Base-by-base conservation (phyloP, 2,113 vertebrate species). In the Onychostoma macrolepis region DNA sequence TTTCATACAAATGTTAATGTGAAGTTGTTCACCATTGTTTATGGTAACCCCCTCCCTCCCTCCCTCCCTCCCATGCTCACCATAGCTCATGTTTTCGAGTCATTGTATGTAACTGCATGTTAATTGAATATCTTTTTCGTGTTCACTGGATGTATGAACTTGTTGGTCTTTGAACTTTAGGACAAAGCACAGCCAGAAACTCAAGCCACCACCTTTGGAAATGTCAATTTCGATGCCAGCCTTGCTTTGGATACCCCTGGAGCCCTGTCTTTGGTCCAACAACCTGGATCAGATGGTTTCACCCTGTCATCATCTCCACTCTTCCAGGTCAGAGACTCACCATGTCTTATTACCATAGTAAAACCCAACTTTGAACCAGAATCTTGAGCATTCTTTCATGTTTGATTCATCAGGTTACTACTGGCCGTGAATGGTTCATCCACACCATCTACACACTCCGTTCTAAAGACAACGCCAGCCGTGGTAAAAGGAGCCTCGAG, bases 401-500 rank as follows among this genome's bases (percentile, higher is more conserved):
- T 72, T 58, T 30, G 26, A 72, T 71, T 26, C 61, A 81, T 86
- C 77, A 94, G 92, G 92, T 92, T 72, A 87, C 92, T 88, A 88
- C 90, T 86, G 93, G 92, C 30, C 48, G 74, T 58, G 90, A 94
- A 48, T 93, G 92, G 91, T 93, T 90, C 88, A 90, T 90, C 80
- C 92, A 94, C 45, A 74, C 89, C 3, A 89, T 94, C 81, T 94
- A 93, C 50, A 92, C 65, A 0, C 85, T 93, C 21, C 30, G 19
- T 21, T 92, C 89, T 2, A 92, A 87, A 79, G 91, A 92, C 11
- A 93, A 88, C 3, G 80, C 90, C 4, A 90, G 56, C 77, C 75
- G 88, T 77, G 90, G 97, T 67, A 99, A 97, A 88, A 96, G 98
- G 53, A 99, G 98, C 0, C 85, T 97, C 80, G 97, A 97, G 87